Conservation (phyloP, 2,888 invertebrate species). For the Laothoe populi region DNA sequence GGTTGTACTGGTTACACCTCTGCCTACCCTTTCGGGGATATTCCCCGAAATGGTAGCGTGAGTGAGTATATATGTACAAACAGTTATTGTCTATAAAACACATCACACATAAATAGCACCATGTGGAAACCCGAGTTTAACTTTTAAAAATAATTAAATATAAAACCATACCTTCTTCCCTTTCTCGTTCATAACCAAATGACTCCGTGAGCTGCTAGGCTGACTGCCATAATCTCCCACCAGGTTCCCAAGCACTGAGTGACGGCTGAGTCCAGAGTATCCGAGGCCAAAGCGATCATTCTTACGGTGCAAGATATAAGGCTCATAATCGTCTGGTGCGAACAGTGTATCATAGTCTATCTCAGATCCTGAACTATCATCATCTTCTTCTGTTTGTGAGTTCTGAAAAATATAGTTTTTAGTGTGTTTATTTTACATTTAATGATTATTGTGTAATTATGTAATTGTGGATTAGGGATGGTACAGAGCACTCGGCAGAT, state of each 20-base stretch:
- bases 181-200: slow-evolving; percentile 74
- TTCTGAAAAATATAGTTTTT: slow-evolving; percentile 51
- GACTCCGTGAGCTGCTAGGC: slow-evolving; percentile 55
- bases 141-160: background rate
- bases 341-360: slow-evolving; percentile 86
- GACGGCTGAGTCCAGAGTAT: slow-evolving; percentile 89
- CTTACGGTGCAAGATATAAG: slow-evolving; percentile 89
- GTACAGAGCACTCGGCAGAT: too few relatives aligned
- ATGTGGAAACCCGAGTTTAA: too few relatives aligned
- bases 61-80: too few relatives aligned
- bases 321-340: slow-evolving; percentile 93
- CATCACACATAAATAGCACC: too few relatives aligned
- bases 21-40: too few relatives aligned
- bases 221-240: slow-evolving; percentile 63
- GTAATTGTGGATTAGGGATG: too few relatives aligned
- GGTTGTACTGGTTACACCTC: too few relatives aligned
- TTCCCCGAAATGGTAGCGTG: too few relatives aligned
- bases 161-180: slow-evolving; percentile 66
- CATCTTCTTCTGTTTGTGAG: slow-evolving; percentile 43
- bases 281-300: slow-evolving; percentile 92
- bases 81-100: too few relatives aligned
- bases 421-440: too few relatives aligned
- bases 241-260: slow-evolving; percentile 82
- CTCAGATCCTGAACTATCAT: slow-evolving; percentile 73
- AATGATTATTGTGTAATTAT: too few relatives aligned